Conservation (phyloP, 1,140 invertebrate species). For the Zophobas atratus region DNA sequence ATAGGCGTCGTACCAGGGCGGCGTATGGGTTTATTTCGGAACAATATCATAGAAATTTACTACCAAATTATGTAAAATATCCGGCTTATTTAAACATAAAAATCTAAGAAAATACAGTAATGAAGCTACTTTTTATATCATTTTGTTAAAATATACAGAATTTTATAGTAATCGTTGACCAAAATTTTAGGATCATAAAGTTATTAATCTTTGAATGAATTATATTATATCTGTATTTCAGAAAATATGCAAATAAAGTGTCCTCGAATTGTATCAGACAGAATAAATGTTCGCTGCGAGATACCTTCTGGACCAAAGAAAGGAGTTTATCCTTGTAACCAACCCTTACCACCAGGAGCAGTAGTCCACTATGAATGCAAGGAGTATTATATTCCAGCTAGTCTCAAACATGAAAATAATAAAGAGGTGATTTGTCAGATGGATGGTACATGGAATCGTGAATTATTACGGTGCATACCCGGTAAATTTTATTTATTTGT, state of each 20-base stretch:
- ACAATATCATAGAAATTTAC: too few species aligned
- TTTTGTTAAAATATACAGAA: too few species aligned
- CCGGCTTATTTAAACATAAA: too few species aligned
- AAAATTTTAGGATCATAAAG: too few species aligned
- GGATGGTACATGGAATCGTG: conserved; percentile 67
- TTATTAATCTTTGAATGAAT: background rate
- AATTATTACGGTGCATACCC: conserved; percentile 64
- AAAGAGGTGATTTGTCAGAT: conserved; percentile 63
- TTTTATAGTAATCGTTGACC: too few species aligned
- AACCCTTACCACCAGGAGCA: conserved; percentile 62
- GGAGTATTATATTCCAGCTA: conserved; percentile 60
- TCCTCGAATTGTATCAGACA: conserved; percentile 33
- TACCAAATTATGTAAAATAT: too few species aligned
- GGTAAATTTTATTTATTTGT: conserved; percentile 27
- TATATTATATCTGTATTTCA: background rate
- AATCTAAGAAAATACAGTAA: too few species aligned
- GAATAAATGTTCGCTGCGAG: conserved; percentile 56
- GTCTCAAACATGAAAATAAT: conserved; percentile 55
- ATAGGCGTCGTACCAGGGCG: too few species aligned
- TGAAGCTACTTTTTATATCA: too few species aligned
- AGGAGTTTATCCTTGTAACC: conserved; percentile 63
- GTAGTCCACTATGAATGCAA: conserved; percentile 64
- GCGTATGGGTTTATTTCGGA: too few species aligned
- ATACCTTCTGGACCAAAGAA: conserved; percentile 59
- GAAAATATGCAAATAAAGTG: conserved; percentile 15